Evolutionary conservation across 2,888 invertebrate genomes (phyloP).

Genomic region (Acanthacorydalis orientalis): DNA sequence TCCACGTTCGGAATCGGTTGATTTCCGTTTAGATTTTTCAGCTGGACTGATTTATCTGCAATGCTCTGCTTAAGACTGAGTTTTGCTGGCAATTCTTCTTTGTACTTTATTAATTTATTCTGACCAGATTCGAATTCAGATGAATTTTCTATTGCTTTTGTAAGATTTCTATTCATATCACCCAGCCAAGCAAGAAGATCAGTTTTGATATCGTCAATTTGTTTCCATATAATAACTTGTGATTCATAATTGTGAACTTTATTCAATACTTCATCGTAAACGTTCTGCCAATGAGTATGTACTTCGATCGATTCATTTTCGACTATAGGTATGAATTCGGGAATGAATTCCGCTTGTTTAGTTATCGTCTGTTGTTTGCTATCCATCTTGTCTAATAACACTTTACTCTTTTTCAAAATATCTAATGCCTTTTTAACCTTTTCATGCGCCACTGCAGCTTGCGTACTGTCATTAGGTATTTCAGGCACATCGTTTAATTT

Average conservation of each 20-base stretch:
- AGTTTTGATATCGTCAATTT: conserved; percentile 72
- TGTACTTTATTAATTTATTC: conserved; percentile 63
- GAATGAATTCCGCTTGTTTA: conserved; percentile 50
- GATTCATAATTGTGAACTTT: conserved; percentile 69
- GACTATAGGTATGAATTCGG: conserved; percentile 43
- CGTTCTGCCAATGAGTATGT: conserved; percentile 51
- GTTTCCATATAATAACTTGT: conserved; percentile 83
- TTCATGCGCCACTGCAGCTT: conserved; percentile 52
- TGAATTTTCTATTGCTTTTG: conserved; percentile 56
- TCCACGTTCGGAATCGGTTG: conserved; percentile 50
- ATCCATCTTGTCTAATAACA: conserved; percentile 60
- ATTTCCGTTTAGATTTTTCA: conserved; percentile 57
- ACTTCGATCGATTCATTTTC: conserved; percentile 42
- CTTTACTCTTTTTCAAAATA: conserved; percentile 55
- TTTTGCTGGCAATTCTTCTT: conserved; percentile 68
- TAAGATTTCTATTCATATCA: conserved; percentile 61
- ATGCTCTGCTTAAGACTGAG: conserved; percentile 61
- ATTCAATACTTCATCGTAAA: conserved; percentile 52
- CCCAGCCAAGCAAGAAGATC: conserved; percentile 71
- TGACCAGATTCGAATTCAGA: conserved; percentile 69
- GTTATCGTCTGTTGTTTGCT: conserved; percentile 53
- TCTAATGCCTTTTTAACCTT: conserved; percentile 63
- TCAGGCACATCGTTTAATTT: conserved; percentile 44
- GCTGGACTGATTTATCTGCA: conserved; percentile 59
- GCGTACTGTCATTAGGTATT: conserved; percentile 53